phyloP scores from a whole-genome alignment of 2,113 vertebrate species.

The Zapornia atra region DNA sequence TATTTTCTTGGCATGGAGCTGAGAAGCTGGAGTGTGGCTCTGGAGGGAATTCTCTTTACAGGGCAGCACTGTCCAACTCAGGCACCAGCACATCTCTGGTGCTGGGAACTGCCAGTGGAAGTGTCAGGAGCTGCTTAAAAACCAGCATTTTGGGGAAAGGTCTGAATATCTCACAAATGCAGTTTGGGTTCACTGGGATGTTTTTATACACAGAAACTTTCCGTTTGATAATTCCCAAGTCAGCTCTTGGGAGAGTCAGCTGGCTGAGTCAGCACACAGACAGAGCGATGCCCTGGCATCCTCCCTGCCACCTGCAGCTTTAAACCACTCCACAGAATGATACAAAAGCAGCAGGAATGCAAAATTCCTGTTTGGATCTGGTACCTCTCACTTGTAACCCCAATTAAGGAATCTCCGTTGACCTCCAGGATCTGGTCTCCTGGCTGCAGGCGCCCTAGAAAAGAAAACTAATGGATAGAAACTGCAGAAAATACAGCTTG shows the following conservation, averaged over 20 bases:
- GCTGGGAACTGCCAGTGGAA: not conserved
- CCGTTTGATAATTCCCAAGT: accelerated
- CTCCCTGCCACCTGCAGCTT: not conserved
- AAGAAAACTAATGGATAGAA: conserved; percentile 19
- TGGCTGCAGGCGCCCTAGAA: conserved; percentile 84
- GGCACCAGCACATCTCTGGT: not conserved
- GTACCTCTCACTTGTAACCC: conserved; percentile 90
- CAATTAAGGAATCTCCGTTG: conserved; percentile 86
- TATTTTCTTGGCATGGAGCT: not conserved
- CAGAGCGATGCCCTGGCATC: not conserved
- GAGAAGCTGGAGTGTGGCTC: not conserved
- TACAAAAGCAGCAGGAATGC: not conserved
- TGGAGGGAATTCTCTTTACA: accelerated
- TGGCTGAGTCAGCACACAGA: not conserved
- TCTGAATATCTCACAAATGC: not conserved
- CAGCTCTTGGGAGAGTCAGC: not conserved
- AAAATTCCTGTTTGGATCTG: not conserved
- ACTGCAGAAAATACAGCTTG: conserved; percentile 44
- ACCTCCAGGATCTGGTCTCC: conserved; percentile 94
- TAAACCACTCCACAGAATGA: not conserved
- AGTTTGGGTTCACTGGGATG: not conserved
- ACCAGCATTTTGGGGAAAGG: not conserved
- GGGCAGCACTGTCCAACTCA: not conserved
- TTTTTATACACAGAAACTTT: not conserved
- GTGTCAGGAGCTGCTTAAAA: not conserved